Base-by-base conservation (phyloP, 2,888 invertebrate species). In the Agrotis clavis region DNA sequence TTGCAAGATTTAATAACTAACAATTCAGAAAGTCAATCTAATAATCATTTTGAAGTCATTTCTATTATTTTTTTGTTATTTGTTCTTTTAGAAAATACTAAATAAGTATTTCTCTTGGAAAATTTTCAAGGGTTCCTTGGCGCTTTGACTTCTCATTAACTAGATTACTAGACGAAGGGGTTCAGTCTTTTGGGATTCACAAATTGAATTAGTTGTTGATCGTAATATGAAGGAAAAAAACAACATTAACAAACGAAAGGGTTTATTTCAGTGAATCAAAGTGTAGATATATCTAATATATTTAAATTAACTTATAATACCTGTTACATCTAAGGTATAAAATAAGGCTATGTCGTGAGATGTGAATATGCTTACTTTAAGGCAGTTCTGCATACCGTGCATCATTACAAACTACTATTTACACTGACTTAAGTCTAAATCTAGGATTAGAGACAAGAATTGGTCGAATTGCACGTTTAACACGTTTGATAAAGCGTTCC, bases 301-400 rank as follows among this genome's bases (percentile, higher is more conserved):
- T 84, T 84, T 88, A 85, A 87, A 81, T 70, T 86, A 88, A 87
- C 82, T 77, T 85, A 84, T 77, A 78, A 67, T 83, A 87, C 30
- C 75, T 82, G 86, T 86, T 88, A 89, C 85, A 85, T 86, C 91
- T 94, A 94, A 90, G 91, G 95, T 96, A 95, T 88, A 95, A 95
- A 96, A 96, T 96, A 96, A 96, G 96, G 96, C 96, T 95, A 92
- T 93, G 90, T 90, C 89, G 96, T 96, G 95, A 94, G 90, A 94
- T 90, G 95, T 95, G 95, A 94, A 91, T 92, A 93, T 91, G 91
- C 93, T 93, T 93, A 93, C 71, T 81, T 89, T 95, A 96, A 95
- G 95, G 95, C 95, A 95, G 94, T 95, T 93, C 88, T 91, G 90
- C 91, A 92, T 94, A 95, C 93, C 93, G 91, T 93, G 93, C 93